Percentiles rank a stretch among this genome's conserved stretches.
These are phyloP conservation scores for Pararge aegeria DNA, from an alignment of 1,140 invertebrate genomes.

Conservation along the genomic window DNA sequence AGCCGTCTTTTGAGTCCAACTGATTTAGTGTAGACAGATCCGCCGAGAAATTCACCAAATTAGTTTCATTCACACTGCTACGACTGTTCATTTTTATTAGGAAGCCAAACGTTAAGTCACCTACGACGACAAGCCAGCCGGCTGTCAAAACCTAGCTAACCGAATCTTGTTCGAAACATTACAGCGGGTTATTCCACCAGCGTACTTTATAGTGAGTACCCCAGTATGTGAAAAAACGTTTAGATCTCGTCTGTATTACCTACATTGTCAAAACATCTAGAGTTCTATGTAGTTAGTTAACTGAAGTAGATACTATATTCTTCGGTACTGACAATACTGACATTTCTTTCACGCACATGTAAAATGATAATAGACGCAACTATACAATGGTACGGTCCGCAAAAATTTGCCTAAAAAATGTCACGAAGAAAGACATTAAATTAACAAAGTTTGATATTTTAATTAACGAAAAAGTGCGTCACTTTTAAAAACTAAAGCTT, in stretches of 20 bases:
- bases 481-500: constrained; percentile 35
- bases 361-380: constrained; percentile 59
- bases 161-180: constrained; percentile 60
- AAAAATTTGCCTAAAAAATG: constrained; percentile 27
- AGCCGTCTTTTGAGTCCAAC: constrained; percentile 62
- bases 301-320: constrained; percentile 16
- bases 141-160: constrained; percentile 66
- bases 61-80: constrained; percentile 69
- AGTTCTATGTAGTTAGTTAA: constrained; percentile 46
- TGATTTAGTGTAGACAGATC: constrained; percentile 58
- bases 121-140: constrained; percentile 63
- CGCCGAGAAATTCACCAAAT: constrained; percentile 69
- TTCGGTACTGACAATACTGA: constrained; percentile 63
- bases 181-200: constrained; percentile 41
- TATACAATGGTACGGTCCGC: constrained; percentile 36
- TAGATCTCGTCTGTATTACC: constrained; percentile 42
- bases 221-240: constrained; percentile 30
- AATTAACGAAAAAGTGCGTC: constrained; percentile 9
- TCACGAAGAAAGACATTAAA: constrained; percentile 44
- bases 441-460: constrained; percentile 28
- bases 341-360: constrained; percentile 70
- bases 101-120: constrained; percentile 47
- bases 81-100: constrained; percentile 74
- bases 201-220: too few species aligned
- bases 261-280: constrained; percentile 52